Evolutionary conservation across 2,113 vertebrate species (phyloP), one percentile per base, ranked within the genome.

Genomic region (Oncorhynchus mykiss): DNA sequence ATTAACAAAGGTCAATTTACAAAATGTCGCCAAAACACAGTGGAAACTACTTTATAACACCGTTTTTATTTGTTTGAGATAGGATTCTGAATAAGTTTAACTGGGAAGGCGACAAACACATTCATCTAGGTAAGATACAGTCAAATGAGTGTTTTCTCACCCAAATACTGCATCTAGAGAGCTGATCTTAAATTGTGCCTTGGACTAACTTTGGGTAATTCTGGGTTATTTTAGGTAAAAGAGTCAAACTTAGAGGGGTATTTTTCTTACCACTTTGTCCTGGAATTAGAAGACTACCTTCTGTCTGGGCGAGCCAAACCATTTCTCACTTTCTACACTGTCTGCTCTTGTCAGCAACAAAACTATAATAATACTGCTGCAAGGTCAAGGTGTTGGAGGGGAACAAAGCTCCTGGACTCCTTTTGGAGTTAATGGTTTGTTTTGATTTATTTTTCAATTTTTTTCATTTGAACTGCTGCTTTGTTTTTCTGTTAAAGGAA

Each of bases 11-110:
- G 34, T 24, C 1, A 78, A 78, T 75, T 67, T 51, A 67, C 69
- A 82, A 82, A 73, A 81, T 67, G 73, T 62, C 39, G 24, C 68
- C 80, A 25, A 70, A 27, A 48, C 31, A 65, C 45, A 27, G 2
- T 20, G 34, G 18, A 70, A 22, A 70, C 31, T 22, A 48, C n/a
- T 68, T 34, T 68, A 18, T 18, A 31, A 68, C 25, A 31, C 16
- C 5, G 7, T 24, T 62, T 68, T 68, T 20, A 11, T 67, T 31
- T 29, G 31, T 11, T 68, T 67, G 16, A 18, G 14, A 29, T 27
- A 31, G 66, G 27, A 29, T 65, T 65, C 62, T 24, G 62, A 67
- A 25, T 12, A 27, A 16, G 22, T 67, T 27, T 24, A 25, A 31
- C 24, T 25, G 27, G 13, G 7, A 51, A 34, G 39, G 5, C 16